Percentiles rank a stretch among this genome's conserved stretches.
Conservation (phyloP, 2,113 vertebrate species). For the Bucco capensis region DNA sequence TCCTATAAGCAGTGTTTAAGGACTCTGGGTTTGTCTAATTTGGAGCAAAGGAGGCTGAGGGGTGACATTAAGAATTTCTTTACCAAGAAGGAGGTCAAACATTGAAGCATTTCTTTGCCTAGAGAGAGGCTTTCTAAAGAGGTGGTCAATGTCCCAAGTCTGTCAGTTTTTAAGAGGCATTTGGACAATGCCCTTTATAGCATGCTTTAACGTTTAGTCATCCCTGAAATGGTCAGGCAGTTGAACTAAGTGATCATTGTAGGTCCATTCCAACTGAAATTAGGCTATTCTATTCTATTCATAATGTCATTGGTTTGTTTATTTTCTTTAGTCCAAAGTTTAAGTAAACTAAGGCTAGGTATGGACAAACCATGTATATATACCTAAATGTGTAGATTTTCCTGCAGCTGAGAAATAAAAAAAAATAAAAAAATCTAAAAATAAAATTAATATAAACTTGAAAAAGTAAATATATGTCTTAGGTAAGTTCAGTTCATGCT, state of each 20-base stretch:
- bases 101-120: too few relatives aligned
- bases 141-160: background rate
- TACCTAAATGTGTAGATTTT: background rate
- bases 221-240: background rate
- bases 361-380: background rate
- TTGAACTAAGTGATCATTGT: background rate
- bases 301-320: background rate
- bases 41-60: too few relatives aligned
- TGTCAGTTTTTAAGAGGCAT: background rate
- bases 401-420: background rate
- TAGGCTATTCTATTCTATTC: background rate
- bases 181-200: background rate
- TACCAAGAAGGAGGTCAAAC: background rate
- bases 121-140: background rate
- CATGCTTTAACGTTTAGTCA: background rate
- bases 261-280: background rate
- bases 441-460: background rate
- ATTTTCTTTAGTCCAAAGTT: background rate
- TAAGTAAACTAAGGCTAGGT: background rate
- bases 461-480: background rate
- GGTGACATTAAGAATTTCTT: too few relatives aligned
- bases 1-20: accelerated
- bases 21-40: background rate
- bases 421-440: background rate
- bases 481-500: background rate